Base-by-base conservation (phyloP, 2,797 vertebrate genomes). In the Nyctalus aviator region DNA sequence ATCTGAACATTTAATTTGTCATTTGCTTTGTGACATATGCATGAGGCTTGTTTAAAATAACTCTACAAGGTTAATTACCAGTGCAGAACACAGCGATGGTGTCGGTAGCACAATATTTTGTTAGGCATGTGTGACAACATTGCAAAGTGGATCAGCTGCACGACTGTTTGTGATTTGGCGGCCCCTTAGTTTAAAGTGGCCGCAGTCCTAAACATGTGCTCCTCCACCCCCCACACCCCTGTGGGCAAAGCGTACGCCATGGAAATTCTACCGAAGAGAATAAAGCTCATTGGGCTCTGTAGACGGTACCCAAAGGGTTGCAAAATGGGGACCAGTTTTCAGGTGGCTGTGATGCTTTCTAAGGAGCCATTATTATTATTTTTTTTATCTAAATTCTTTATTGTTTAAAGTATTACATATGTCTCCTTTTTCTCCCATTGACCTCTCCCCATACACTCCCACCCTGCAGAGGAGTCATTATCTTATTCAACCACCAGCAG, bases 41-140 rank as follows among this genome's bases (percentile, higher is more conserved):
- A 93, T 90, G 86, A 96, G 48, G 91, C 94, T 95, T 96, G 41
- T 96, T 96, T 93, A 93, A 92, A 96, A 95, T 91, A 96, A 88
- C 78, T 78, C 71, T 37, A 88, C 96, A 96, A 97, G 96, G 96
- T 96, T 96, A 97, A 97, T 96, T 94, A 92, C 94, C 82, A 85
- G 95, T 77, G 89, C 94, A 77, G 94, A 83, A 59, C 83, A 82
- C 30, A 13, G 32, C 20, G 14, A 77, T 86, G 85, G 95, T 92
- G 90, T 84, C 3, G 3, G 91, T 46, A 71, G 95, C 35, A 94
- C 94, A 96, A 84, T 95, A 92, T 97, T 97, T 97, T 97, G 84
- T 97, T 97, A 97, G 90, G 95, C 95, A 27, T 91, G 93, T 97
- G 94, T 95, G 96, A 96, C 95, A 97, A 95, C 95, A 96, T 57